Evolutionary conservation across 2,888 invertebrate genomes (phyloP).

Genomic region (Polyploca ridens): DNA sequence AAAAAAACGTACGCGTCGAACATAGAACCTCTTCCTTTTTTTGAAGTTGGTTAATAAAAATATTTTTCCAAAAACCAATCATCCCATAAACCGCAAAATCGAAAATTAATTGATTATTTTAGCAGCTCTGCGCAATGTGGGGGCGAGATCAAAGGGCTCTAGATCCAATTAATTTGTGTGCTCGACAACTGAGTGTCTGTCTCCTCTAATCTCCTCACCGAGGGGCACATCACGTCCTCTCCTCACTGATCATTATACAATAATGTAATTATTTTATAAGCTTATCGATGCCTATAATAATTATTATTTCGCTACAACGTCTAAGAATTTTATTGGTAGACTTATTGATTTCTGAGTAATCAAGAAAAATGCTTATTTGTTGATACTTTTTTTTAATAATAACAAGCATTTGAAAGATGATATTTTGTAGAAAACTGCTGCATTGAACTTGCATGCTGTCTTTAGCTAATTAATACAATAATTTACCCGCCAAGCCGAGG

Average conservation of each 20-base stretch:
- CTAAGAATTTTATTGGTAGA: neutral
- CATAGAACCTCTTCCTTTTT: too few species aligned
- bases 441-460: too few species aligned
- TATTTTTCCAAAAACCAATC: too few species aligned
- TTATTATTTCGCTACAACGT: neutral
- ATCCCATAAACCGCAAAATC: neutral
- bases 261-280: slow-evolving; percentile 2
- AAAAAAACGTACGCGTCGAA: too few species aligned
- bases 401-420: too few species aligned
- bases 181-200: slow-evolving; percentile 22
- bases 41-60: too few species aligned
- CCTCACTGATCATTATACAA: neutral
- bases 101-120: slow-evolving; percentile 14
- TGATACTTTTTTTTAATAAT: too few species aligned
- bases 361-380: too few species aligned
- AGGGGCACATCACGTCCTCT: slow-evolving; percentile 34
- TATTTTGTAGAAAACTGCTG: too few species aligned
- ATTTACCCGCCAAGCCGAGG: too few species aligned
- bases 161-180: slow-evolving; percentile 41
- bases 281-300: neutral
- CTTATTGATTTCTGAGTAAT: too few species aligned
- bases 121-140: neutral
- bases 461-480: too few species aligned
- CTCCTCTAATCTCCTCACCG: slow-evolving; percentile 32
- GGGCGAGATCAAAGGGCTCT: slow-evolving; percentile 38